Base-by-base conservation (phyloP, 2,113 vertebrate genomes). In the Dendrocopos noguchii region DNA sequence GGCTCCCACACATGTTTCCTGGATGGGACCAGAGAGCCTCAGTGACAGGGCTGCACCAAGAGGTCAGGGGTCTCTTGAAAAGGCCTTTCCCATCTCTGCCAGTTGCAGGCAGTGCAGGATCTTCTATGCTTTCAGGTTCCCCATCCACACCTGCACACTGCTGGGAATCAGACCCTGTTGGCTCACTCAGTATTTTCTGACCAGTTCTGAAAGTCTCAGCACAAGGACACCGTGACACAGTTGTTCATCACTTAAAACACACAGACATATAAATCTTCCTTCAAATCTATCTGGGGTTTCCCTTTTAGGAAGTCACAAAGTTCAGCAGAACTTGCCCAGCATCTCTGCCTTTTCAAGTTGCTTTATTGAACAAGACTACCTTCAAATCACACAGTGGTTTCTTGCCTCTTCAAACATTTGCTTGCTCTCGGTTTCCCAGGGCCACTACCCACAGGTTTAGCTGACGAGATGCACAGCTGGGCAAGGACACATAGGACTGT, bases 1-100 rank as follows among this genome's bases (percentile, higher is more conserved):
- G 21, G n/a, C 60, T 71, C 22, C 70, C 7, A 7, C 46, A 7
- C 4, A 1, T 2, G 0, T 4, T 7, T 29, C 9, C 55, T 33
- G 2, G 1, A 4, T 7, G 55, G 15, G 8, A 42, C 27, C 31
- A 5, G 59, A 80, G 2, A 20, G 0, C 11, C 0, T 13, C 72
- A 6, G n/a, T 3, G 22, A 12, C 15, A 2, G 47, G 47, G 47
- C 47, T 50, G 19, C 20, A 20, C 18, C 47, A 50, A 50, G 47
- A 20, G 20, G 20, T 21, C 20, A 50, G 50, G 12, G 50, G 50
- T 25, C 50, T 52, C 50, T 52, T 52, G 50, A 25, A 52, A 25
- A 52, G 12, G 22, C 55, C 27, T 4, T 75, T 17, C 34, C 20
- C 80, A 4, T 4, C 50, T 25, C 22, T 0, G 0, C 0, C 56